Evolutionary conservation across 2,888 invertebrate species (phyloP).

Genomic region (Tenthredo mesomela): DNA sequence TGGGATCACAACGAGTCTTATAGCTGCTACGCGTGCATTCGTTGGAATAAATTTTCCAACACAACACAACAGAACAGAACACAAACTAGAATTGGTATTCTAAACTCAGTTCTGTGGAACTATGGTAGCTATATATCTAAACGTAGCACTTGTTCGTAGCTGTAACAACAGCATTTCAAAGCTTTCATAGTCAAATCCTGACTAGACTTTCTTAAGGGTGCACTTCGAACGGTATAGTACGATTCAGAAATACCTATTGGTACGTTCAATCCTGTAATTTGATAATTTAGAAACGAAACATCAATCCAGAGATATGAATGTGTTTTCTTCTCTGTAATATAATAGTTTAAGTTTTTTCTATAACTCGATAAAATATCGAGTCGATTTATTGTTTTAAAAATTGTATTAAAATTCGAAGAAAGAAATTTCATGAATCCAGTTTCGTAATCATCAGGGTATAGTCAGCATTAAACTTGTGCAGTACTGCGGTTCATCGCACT

Average conservation of each 20-base stretch:
- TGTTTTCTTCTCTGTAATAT: not conserved
- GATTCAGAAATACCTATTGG: not conserved
- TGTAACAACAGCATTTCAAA: slow-evolving; percentile 17
- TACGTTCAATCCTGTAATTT: no score
- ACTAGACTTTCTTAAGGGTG: slow-evolving; percentile 20
- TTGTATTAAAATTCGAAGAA: not conserved
- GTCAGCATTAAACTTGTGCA: not conserved
- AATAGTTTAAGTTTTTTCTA: not conserved
- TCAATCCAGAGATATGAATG: not conserved
- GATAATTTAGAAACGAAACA: not conserved
- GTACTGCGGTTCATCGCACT: not conserved
- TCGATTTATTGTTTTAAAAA: not conserved
- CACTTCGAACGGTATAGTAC: not conserved
- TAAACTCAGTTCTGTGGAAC: slow-evolving; percentile 30
- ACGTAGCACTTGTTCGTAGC: slow-evolving; percentile 35
- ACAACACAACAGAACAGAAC: not conserved
- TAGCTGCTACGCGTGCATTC: slow-evolving; percentile 49
- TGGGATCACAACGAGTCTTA: slow-evolving; percentile 27
- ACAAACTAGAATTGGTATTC: slow-evolving; percentile 47
- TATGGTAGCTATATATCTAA: slow-evolving; percentile 26
- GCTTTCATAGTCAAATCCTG: slow-evolving; percentile 19
- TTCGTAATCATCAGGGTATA: not conserved
- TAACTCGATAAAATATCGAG: not conserved
- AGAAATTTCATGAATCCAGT: not conserved
- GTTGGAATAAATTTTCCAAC: slow-evolving; percentile 46